A percentile compares a stretch with the other conserved stretches of the same genome.
phyloP scores from a whole-genome alignment of 2,113 vertebrate species.

The Crotalus tigris region DNA sequence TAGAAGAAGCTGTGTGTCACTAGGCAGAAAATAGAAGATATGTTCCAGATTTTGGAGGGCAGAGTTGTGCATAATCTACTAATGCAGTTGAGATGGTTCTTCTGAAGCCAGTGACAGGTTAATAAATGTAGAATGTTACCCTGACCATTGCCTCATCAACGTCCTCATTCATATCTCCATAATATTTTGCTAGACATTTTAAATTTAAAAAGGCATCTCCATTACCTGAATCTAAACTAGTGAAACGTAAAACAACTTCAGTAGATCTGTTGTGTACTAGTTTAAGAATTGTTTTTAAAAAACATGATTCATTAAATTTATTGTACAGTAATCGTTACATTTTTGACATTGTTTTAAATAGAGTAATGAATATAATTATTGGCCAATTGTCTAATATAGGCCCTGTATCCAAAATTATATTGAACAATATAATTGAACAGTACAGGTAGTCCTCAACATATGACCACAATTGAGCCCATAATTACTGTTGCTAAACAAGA shows the following conservation, averaged over 20 bases:
- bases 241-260: neutral
- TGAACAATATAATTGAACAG: neutral
- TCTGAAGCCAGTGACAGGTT: neutral
- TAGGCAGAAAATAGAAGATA: neutral
- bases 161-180: neutral
- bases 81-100: neutral
- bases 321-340: neutral
- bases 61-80: neutral
- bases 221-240: neutral
- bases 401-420: neutral
- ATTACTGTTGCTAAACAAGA: neutral
- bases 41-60: neutral
- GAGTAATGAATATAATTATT: neutral
- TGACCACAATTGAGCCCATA: neutral
- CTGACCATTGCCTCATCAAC: neutral
- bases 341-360: neutral
- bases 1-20: neutral
- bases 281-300: neutral
- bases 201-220: neutral
- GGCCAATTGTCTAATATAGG: neutral
- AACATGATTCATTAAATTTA: neutral
- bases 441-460: neutral
- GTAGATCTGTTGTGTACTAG: neutral
- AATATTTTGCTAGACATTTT: neutral
- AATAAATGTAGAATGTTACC: neutral